Conservation (phyloP, 2,797 vertebrate genomes). For the Pangasius larnaudii region DNA sequence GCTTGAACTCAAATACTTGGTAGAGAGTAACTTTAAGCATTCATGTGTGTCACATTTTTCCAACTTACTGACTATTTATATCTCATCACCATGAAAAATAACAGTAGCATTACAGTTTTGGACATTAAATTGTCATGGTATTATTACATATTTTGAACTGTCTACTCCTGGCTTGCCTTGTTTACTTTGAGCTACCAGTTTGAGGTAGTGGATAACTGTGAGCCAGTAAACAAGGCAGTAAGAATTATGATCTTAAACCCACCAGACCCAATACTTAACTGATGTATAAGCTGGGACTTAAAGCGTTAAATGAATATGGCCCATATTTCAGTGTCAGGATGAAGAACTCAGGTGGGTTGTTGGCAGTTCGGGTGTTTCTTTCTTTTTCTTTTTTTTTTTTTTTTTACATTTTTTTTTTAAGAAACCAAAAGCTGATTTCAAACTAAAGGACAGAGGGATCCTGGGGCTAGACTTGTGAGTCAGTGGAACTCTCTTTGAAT, state of each 20-base stretch:
- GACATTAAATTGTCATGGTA: not conserved
- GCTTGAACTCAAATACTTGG: not conserved
- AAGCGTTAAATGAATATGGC: not conserved
- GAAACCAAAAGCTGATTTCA: slow-evolving; percentile 26
- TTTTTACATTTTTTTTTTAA: not conserved
- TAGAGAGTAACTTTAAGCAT: not conserved
- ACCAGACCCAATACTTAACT: not conserved
- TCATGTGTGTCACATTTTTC: not conserved
- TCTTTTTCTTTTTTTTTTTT: not conserved
- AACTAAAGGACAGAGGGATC: slow-evolving; percentile 34
- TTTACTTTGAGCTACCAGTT: not conserved
- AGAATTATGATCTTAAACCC: not conserved
- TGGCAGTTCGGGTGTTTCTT: not conserved
- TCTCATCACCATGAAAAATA: too few relatives aligned
- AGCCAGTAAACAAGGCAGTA: not conserved
- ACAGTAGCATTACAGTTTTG: not conserved
- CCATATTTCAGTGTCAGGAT: not conserved
- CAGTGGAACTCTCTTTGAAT: slow-evolving; percentile 30
- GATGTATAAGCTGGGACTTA: not conserved
- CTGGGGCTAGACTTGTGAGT: slow-evolving; percentile 22
- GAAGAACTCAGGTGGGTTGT: slow-evolving; percentile 1
- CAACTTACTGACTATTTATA: not conserved
- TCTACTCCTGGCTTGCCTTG: not conserved
- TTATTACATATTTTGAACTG: not conserved
- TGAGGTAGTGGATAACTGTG: not conserved